Conservation (phyloP, 2,797 vertebrate species). For the Myripristis jacobus region DNA sequence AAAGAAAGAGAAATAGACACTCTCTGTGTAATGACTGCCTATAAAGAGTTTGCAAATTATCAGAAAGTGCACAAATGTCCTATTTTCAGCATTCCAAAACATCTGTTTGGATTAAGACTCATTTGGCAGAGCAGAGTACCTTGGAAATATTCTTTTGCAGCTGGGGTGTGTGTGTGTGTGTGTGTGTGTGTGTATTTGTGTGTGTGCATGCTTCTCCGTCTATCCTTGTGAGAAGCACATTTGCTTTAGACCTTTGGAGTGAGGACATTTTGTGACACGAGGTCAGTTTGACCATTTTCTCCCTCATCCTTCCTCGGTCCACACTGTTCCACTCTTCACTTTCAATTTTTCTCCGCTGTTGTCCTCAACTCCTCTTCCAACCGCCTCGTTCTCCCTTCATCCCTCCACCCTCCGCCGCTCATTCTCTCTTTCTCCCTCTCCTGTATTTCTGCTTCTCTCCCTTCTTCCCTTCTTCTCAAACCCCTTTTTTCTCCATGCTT, state of each 20-base stretch:
- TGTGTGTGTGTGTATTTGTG: slow-evolving; percentile 17
- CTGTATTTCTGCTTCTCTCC: background rate
- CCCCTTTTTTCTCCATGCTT: background rate
- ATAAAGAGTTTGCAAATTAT: slow-evolving; percentile 25
- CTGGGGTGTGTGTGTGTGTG: slow-evolving; percentile 26
- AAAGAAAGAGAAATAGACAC: background rate
- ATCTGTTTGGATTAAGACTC: slow-evolving; percentile 57
- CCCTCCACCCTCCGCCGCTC: slow-evolving; percentile 7
- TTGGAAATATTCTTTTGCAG: slow-evolving; percentile 45
- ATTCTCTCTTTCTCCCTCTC: slow-evolving; percentile 5
- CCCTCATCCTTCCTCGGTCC: background rate
- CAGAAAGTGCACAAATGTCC: slow-evolving; percentile 32
- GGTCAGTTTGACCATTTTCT: background rate
- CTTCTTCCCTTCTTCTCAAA: background rate
- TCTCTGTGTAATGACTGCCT: slow-evolving; percentile 2
- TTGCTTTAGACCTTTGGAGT: too few relatives aligned
- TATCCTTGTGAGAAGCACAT: background rate
- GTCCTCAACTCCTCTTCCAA: background rate
- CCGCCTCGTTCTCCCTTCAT: background rate
- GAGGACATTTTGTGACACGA: too few relatives aligned
- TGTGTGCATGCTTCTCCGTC: background rate
- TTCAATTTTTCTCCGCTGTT: background rate
- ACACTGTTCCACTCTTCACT: background rate
- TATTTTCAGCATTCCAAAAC: slow-evolving; percentile 32
- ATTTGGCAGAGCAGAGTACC: slow-evolving; percentile 47